Base-by-base conservation (phyloP, 2,888 invertebrate genomes). In the Pheosia tremula region DNA sequence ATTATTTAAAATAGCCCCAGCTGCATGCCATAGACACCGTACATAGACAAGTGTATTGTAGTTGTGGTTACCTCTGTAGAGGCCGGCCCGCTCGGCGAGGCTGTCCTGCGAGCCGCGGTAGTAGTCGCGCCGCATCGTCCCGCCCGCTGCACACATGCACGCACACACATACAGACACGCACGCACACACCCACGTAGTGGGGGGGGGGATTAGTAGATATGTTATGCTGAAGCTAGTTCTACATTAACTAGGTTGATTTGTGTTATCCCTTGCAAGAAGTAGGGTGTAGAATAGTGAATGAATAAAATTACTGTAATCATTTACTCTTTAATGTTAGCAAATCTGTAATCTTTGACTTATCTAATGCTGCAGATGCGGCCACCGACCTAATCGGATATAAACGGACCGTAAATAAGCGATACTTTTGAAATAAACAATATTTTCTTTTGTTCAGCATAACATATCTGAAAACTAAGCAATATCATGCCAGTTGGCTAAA, bases 101-200 rank as follows among this genome's bases (percentile, higher is more conserved):
- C 97, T 97, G 94, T 98, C 98, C 95, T 97, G 97, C 74, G 97
- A 98, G 88, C 98, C 97, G 94, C 97, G 96, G 95, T 97, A 97
- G 95, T 97, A 97, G 94, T 98, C 97, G 88, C 97, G 96, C 93
- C 97, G 96, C 96, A 97, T 96, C 78, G 96, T 95, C 82, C 87
- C 86, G 77, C 83, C 77, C 71, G 75, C 79, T 76, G 72, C 72
- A 70, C 73, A 71, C 71, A 24, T 2, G 10, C 54, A 8, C 56
- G 24, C 56, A 45, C 43, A 10, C 45, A 6, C 36, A 55, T 38
- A 56, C 63, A 47, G 60, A 66, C 65, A 63, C 57, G 53, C 57
- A 39, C 56, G 45, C 58, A 59, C 55, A 37, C 50, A 58, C 36
- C 6, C 10, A 24, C 37, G 45, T n/a, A 38, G 13, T 11, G 9